Evolutionary conservation across 2,797 vertebrate species (phyloP), one percentile per base, ranked within the genome.

Genomic region (Crypturellus tataupa): DNA sequence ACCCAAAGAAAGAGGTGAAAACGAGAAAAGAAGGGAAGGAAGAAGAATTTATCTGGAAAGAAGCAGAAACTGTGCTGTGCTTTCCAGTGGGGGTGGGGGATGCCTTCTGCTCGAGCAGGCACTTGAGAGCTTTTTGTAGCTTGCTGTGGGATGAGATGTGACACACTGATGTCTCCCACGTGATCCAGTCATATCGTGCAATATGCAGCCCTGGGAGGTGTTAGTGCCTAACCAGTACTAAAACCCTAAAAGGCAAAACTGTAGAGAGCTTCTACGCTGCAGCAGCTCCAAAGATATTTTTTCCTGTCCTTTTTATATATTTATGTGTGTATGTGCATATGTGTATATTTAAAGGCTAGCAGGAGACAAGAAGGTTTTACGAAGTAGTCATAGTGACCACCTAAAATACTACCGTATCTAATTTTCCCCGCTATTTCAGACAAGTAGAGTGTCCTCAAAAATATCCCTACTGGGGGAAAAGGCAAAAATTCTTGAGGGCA

Each of bases 111-210:
- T 81, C 0, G 2, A 89, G 89, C 91, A 62, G 69, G 87, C 91
- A 58, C 65, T 69, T 83, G 79, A 63, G 77, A 93, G 91, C 87
- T 94, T 96, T 94, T 90, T 93, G 89, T 73, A 70, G 92, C 87
- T 42, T 44, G 7, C 55, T 88, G 94, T 91, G 27, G 93, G 93
- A 70, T 93, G 94, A 55, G 85, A 17, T 70, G 13, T 86, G 94
- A 95, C 91, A 93, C 86, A 73, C 10, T 59, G 55, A 94, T 96
- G 94, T 62, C 92, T 92, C 92, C 91, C 18, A 0, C 72, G 68
- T 91, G 89, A 94, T 95, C 92, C 20, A 63, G 92, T 92, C 93
- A 92, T 56, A 95, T 93, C 87, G 88, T 80, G 82, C 82, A 58
- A 67, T 56, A 64, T 93, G 85, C 82, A 72, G 35, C 12, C 39